These are phyloP conservation scores for Spea multiplicata DNA, from an alignment of 2,113 vertebrate genomes.

Conservation along the genomic window DNA sequence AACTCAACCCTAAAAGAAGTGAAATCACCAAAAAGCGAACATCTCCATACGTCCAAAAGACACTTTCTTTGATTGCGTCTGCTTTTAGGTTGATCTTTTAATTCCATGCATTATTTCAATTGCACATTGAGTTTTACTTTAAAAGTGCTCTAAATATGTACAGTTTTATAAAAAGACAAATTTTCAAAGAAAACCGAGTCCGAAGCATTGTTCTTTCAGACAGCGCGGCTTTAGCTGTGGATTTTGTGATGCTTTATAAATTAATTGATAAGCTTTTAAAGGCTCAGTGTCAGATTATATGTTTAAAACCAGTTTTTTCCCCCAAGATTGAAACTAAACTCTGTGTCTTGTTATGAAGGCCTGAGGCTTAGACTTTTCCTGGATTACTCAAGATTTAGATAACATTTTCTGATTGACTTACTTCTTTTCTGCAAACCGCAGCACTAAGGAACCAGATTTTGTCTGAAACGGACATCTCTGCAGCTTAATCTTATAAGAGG, in stretches of 20 bases:
- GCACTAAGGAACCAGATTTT: no score
- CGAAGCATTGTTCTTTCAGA: slow-evolving; percentile 12
- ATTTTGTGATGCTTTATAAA: slow-evolving; percentile 20
- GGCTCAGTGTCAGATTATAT: slow-evolving; percentile 37
- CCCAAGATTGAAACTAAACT: slow-evolving; percentile 21
- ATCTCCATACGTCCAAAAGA: neutral
- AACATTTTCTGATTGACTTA: slow-evolving; percentile 25
- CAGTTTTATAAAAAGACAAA: neutral
- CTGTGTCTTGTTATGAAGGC: slow-evolving; percentile 17
- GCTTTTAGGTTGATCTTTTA: neutral
- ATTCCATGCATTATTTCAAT: neutral
- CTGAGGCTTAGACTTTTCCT: slow-evolving; percentile 11
- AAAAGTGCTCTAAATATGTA: neutral
- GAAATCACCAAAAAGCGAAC: neutral
- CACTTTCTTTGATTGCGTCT: neutral
- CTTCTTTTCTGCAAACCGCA: neutral
- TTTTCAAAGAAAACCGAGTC: neutral
- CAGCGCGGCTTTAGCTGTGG: slow-evolving; percentile 14
- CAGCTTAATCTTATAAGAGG: neutral
- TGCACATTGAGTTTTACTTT: neutral
- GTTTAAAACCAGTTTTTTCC: slow-evolving; percentile 16
- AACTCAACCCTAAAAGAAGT: neutral
- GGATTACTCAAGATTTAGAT: slow-evolving; percentile 15
- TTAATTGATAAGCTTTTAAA: slow-evolving; percentile 45
- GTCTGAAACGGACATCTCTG: neutral